These are phyloP conservation scores for Trissolcus japonicus DNA, from an alignment of 2,888 invertebrate genomes.

Conservation along the genomic window DNA sequence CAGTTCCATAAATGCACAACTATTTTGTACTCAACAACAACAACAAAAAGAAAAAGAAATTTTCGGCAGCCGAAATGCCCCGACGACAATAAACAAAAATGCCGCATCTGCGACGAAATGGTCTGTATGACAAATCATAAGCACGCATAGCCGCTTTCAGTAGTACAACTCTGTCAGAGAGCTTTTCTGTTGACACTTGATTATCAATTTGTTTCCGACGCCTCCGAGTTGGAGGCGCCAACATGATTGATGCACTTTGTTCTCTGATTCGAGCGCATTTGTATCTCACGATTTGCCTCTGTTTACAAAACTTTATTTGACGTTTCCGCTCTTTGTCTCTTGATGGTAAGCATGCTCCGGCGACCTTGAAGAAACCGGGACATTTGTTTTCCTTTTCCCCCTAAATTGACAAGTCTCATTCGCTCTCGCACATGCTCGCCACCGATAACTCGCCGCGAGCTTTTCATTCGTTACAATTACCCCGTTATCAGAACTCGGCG, in stretches of 20 bases:
- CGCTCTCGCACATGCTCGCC: background rate
- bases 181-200: background rate
- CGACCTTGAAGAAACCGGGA: slow-evolving; percentile 4
- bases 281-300: too few relatives aligned
- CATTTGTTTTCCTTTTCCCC: slow-evolving; percentile 8
- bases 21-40: slow-evolving; percentile 17
- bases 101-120: slow-evolving; percentile 15
- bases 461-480: slow-evolving; percentile 17
- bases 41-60: background rate
- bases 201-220: background rate
- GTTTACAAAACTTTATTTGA: too few relatives aligned
- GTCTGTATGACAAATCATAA: slow-evolving; percentile 25
- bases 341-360: background rate
- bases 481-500: background rate
- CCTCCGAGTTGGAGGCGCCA: background rate
- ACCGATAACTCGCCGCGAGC: background rate
- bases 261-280: background rate
- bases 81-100: too few relatives aligned
- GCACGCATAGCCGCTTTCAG: background rate
- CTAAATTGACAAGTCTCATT: background rate
- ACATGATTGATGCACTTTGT: slow-evolving; percentile 1
- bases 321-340: background rate
- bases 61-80: background rate
- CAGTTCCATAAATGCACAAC: slow-evolving; percentile 34
- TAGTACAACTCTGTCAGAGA: too few relatives aligned